Conservation (phyloP, 1,140 invertebrate genomes). For the Pogonomyrmex barbatus region DNA sequence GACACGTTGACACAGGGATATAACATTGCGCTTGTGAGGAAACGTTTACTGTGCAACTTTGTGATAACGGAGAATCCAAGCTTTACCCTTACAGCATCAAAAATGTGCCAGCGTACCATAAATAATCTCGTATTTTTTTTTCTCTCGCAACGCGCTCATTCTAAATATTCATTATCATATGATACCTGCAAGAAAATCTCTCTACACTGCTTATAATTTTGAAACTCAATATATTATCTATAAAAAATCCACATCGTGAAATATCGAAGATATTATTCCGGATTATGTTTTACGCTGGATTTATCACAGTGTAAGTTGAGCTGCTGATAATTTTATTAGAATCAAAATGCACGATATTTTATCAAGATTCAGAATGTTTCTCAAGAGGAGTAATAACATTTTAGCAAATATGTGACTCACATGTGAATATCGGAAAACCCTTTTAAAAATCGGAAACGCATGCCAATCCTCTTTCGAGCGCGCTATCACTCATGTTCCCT, state of each 20-base stretch:
- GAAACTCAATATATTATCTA: background rate
- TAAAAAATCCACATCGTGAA: background rate
- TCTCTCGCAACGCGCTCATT: background rate
- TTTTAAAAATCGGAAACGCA: conserved; percentile 11
- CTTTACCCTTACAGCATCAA: conserved; percentile 43
- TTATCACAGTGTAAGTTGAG: background rate
- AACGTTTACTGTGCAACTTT: conserved; percentile 53
- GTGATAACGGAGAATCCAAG: conserved; percentile 55
- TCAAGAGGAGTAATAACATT: conserved; percentile 14
- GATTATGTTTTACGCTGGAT: background rate
- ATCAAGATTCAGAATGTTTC: background rate
- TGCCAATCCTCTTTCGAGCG: conserved; percentile 25
- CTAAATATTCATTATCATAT: background rate
- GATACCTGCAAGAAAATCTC: background rate
- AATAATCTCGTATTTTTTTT: background rate
- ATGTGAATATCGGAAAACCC: background rate
- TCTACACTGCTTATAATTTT: background rate
- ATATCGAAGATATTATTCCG: background rate
- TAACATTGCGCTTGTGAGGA: conserved; percentile 56
- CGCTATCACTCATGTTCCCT: background rate
- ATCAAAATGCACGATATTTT: background rate
- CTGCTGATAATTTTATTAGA: background rate
- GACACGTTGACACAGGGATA: conserved; percentile 60
- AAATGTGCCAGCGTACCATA: conserved; percentile 22
- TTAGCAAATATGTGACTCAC: conserved; percentile 6